Evolutionary conservation across 1,140 invertebrate genomes (phyloP).

Genomic region (Luehdorfia chinensis): DNA sequence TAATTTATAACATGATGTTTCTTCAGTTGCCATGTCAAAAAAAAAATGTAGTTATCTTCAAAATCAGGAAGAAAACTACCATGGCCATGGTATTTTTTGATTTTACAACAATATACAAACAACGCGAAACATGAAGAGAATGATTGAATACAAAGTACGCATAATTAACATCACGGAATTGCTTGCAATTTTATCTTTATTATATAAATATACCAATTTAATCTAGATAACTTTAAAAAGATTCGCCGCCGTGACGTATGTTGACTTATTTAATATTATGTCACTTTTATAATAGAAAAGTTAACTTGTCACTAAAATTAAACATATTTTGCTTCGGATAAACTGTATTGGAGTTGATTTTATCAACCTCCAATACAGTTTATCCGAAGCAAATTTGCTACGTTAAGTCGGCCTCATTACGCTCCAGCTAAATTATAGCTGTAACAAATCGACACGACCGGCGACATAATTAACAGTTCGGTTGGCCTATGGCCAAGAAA

Average conservation of each 20-base stretch:
- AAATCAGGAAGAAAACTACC: neutral
- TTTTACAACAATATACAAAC: neutral
- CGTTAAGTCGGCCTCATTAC: neutral
- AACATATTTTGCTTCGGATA: too few relatives aligned
- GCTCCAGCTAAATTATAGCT: too few relatives aligned
- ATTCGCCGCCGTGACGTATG: conserved; percentile 36
- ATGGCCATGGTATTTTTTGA: neutral
- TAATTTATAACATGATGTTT: neutral
- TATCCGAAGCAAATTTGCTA: neutral
- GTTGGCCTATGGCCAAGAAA: too few relatives aligned
- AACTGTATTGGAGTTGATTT: too few relatives aligned
- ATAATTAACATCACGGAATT: neutral
- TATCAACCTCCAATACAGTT: neutral
- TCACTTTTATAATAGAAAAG: neutral
- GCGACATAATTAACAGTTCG: too few relatives aligned
- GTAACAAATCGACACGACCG: too few relatives aligned
- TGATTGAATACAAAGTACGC: neutral
- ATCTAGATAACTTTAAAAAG: conserved; percentile 25
- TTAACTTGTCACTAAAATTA: neutral
- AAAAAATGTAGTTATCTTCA: too few relatives aligned
- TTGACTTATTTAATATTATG: conserved; percentile 25
- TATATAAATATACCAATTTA: too few relatives aligned
- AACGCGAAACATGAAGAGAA: neutral
- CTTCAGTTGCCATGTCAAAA: too few relatives aligned
- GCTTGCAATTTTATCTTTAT: conserved; percentile 4